A percentile compares a stretch with the other conserved stretches of the same genome.
Conservation (phyloP, 2,113 vertebrate species). For the Lathamus discolor region DNA sequence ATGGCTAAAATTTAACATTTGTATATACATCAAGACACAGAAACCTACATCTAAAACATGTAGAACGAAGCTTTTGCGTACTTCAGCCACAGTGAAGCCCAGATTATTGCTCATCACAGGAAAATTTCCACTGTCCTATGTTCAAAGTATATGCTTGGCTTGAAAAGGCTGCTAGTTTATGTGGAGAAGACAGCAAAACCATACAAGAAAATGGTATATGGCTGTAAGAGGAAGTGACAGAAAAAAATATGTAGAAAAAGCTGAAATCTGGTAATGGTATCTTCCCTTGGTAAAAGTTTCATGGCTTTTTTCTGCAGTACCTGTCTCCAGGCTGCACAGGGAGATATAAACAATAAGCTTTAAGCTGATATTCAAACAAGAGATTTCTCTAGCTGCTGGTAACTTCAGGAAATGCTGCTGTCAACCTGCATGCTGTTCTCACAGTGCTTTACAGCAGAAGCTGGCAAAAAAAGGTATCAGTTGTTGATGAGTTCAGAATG, state of each 20-base stretch:
- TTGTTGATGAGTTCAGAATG: not conserved
- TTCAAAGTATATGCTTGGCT: not conserved
- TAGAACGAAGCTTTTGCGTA: not conserved
- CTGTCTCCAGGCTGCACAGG: not conserved
- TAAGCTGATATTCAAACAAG: not conserved
- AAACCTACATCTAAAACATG: not conserved
- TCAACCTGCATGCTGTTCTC: not conserved
- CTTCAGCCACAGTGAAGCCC: not conserved
- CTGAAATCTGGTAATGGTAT: not conserved
- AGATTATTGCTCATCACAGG: not conserved
- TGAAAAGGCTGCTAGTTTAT: not conserved
- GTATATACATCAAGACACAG: not conserved
- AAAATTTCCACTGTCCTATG: not conserved
- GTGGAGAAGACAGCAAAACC: not conserved
- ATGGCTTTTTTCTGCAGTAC: not conserved
- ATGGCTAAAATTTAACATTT: not conserved
- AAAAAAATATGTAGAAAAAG: not conserved
- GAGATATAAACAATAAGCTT: not conserved
- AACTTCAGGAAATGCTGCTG: not conserved
- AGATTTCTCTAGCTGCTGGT: not conserved
- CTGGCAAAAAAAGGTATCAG: not conserved
- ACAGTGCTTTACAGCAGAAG: not conserved
- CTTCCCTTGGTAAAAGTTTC: not conserved
- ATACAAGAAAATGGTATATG: not conserved
- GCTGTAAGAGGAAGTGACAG: rapidly evolving